Conservation (phyloP, 2,113 vertebrate genomes). For the Cyrtonyx montezumae region DNA sequence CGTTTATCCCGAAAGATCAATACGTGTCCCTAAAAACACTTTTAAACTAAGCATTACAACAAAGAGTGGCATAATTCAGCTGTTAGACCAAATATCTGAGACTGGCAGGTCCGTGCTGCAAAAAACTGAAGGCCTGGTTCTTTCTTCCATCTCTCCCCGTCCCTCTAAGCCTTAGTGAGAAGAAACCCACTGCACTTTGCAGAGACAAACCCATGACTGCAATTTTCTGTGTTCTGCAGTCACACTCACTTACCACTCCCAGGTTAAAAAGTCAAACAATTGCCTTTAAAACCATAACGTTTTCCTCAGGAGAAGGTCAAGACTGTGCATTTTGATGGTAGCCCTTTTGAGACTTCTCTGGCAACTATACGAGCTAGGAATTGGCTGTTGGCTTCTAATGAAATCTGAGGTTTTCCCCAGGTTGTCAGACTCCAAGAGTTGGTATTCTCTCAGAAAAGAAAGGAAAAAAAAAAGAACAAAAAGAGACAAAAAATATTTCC, state of each 20-base stretch:
- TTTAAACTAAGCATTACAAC: background rate
- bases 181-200: background rate
- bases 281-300: background rate
- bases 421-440: background rate
- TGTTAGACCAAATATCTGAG: background rate
- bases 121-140: background rate
- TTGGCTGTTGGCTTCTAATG: background rate
- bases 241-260: background rate
- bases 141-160: background rate
- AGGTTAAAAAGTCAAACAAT: background rate
- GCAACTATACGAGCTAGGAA: background rate
- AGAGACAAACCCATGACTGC: accelerated
- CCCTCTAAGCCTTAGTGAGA: background rate
- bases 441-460: background rate
- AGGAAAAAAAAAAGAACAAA: background rate
- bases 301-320: background rate
- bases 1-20: background rate
- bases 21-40: background rate
- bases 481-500: background rate
- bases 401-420: background rate
- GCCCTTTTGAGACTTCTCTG: background rate
- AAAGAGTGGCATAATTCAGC: background rate
- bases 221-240: background rate
- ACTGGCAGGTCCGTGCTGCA: background rate
- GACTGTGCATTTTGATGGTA: background rate